Evolutionary conservation across 2,113 vertebrate species (phyloP), one percentile per base, ranked within the genome.

Genomic region (Silurus glanis): DNA sequence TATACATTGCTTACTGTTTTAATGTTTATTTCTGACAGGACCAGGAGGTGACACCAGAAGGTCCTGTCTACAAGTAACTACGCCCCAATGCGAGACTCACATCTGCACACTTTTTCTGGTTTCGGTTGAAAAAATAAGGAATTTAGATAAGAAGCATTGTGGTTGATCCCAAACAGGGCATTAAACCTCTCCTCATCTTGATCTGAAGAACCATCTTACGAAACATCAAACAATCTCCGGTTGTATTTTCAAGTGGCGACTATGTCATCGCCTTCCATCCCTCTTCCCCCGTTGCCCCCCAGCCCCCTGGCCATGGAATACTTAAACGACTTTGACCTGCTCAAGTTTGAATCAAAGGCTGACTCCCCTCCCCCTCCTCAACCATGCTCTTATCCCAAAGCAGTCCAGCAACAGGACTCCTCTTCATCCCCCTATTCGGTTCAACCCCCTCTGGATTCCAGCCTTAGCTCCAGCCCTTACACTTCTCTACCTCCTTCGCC

Each of bases 251-350:
- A 75, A 81, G 83, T 87, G 76, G 87, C 84, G 80, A 87, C 53
- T 83, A 95, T 96, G 95, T 93, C 95, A 37, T 95, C 93, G 45
- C 93, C 94, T 28, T 90, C 93, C 83, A 92, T 95, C 55, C 92
- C 94, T 37, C 92, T 95, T 87, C 80, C 94, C 56, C 92, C 94
- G n/a, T 96, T 99, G 89, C 97, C 98, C 90, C 98, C 97, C 56
- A 98, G 97, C 90, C 97, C 98, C 28, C 93, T 99, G 94, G 97
- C 97, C 93, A 99, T 99, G 98, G 98, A 99, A 94, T 99, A 99
- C 69, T 97, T 99, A 89, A 99, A 99, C 56, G 98, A 99, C 94
- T 99, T 99, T 91, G 98, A 99, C 90, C 95, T 99, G 92, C 97
- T 99, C 92, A 99, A 99, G 94, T 99, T 99, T 87, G 98, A 99